These are phyloP conservation scores for Carassius auratus DNA, from an alignment of 2,113 vertebrate species.

Conservation along the genomic window DNA sequence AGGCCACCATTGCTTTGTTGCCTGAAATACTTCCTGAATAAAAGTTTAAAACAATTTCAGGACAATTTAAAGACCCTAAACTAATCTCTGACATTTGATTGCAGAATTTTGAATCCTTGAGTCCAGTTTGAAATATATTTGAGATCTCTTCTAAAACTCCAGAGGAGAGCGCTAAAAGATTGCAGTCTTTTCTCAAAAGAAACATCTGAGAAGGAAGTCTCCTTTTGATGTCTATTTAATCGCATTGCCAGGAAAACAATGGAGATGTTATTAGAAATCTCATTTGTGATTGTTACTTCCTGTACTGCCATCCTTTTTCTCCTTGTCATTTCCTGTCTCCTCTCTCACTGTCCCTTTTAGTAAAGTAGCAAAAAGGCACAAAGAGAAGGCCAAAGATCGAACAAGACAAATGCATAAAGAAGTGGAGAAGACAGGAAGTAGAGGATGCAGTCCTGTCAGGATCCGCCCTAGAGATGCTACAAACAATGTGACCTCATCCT, in stretches of 20 bases:
- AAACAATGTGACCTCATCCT: slow-evolving; percentile 61
- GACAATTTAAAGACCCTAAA: too few relatives aligned
- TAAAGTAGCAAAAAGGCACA: slow-evolving; percentile 41
- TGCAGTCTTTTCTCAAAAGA: background rate
- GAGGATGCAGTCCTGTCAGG: slow-evolving; percentile 69
- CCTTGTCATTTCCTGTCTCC: background rate
- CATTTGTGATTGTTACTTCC: slow-evolving; percentile 58
- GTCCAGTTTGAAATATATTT: background rate
- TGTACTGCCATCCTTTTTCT: slow-evolving; percentile 1
- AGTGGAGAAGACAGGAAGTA: slow-evolving; percentile 67
- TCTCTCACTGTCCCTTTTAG: background rate
- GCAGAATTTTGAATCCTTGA: background rate
- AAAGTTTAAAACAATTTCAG: too few relatives aligned
- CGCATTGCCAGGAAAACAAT: slow-evolving; percentile 17
- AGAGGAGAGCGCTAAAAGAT: background rate
- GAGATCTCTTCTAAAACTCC: background rate
- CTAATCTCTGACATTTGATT: background rate
- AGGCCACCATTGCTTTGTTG: too few relatives aligned
- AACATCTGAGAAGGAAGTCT: background rate
- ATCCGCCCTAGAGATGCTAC: slow-evolving; percentile 73
- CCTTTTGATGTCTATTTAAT: background rate
- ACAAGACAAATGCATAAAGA: slow-evolving; percentile 51
- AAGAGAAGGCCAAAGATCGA: slow-evolving; percentile 58
- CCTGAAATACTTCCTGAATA: too few relatives aligned
- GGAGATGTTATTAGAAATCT: slow-evolving; percentile 12